Evolutionary conservation across 2,888 invertebrate species (phyloP), one percentile per base, ranked within the genome.

Genomic region (Calliphora vomitoria): DNA sequence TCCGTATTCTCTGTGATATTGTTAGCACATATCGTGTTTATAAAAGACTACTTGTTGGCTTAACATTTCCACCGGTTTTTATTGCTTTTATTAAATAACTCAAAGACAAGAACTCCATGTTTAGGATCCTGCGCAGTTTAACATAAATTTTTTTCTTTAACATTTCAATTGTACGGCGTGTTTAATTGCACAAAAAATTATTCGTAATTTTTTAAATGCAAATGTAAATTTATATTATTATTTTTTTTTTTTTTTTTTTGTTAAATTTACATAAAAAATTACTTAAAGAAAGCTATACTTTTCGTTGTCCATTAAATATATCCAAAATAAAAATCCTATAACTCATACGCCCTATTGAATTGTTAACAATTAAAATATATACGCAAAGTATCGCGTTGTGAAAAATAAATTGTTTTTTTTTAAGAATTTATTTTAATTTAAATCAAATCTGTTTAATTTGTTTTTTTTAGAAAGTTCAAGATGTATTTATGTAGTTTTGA

Each of bases 51-150:
- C 82, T 74, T 83, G 79, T 72, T 35, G 35, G 20, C 53, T 69
- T 71, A 41, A 35, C 64, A 53, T 50, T 10, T 47, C 31, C 81
- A 74, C 31, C 66, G 84, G 71, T 85, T 89, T 89, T 88, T 89
- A 89, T 83, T 86, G 69, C 62, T 69, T 82, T 88, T 60, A 66
- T 82, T 79, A 41, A 31, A 76, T 55, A 55, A 5, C n/a, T 38
- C 38, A 31, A 58, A 13, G 20, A 55, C 11, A 62, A 79, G 41
- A 8, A 58, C 25, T 75, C 18, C 25, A 31, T 35, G 38, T 15
- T 71, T 38, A 80, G 38, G 84, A 84, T 86, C 82, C 68, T 90
- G 90, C 89, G 90, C 90, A 88, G 15, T 79, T 76, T 13, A 25
- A 1, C 5, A n/a, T 5, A 18, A 3, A 4, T 31, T 38, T 35